Percentiles rank a stretch among this genome's conserved stretches.
phyloP scores from a whole-genome alignment of 1,140 invertebrate genomes.

The Dufourea novaeangliae region DNA sequence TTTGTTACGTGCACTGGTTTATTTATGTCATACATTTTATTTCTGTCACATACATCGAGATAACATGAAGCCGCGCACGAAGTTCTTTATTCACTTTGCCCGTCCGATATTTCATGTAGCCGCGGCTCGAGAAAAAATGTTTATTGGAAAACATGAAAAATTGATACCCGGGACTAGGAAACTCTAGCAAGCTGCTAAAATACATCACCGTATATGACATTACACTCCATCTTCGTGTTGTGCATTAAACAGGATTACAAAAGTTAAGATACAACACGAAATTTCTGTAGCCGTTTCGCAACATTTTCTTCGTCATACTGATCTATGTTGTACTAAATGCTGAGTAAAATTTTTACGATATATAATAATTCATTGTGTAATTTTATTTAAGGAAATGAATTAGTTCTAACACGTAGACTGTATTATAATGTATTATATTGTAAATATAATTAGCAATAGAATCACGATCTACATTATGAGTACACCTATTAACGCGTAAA shows the following conservation, averaged over 20 bases:
- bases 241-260: neutral
- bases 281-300: too few relatives aligned
- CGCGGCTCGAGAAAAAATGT: conserved; percentile 6
- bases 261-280: too few relatives aligned
- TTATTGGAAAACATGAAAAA: conserved; percentile 38
- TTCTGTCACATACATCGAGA: conserved; percentile 24
- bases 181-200: neutral
- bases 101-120: conserved; percentile 21
- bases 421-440: too few relatives aligned
- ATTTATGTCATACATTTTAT: neutral
- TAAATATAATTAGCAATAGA: too few relatives aligned
- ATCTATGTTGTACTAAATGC: too few relatives aligned
- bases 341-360: too few relatives aligned
- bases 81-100: conserved; percentile 17
- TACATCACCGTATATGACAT: neutral
- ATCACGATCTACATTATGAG: too few relatives aligned
- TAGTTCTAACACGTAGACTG: too few relatives aligned
- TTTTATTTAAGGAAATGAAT: too few relatives aligned
- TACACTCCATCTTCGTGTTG: neutral
- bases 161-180: neutral
- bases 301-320: too few relatives aligned
- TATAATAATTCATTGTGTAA: too few relatives aligned
- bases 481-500: too few relatives aligned
- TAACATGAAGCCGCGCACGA: conserved; percentile 16
- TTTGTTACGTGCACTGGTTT: neutral